Base-by-base conservation (phyloP, 2,888 invertebrate species). In the Drosophila ustulata region DNA sequence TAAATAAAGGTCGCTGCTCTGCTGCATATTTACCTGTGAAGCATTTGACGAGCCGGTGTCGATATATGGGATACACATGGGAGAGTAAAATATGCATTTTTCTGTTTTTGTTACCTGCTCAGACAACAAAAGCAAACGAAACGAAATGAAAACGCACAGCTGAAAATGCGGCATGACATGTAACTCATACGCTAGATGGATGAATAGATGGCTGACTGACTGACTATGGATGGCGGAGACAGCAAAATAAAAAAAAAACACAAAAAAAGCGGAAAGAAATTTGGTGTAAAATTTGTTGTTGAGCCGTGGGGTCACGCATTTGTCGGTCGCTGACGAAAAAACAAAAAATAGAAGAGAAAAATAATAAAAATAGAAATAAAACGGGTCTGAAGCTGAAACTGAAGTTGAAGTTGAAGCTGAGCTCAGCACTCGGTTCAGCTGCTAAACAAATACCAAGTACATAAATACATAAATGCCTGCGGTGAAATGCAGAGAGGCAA, bases 281-380 rank as follows among this genome's bases (percentile, higher is more conserved):
- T 66, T 74, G 76, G 81, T 81, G 78, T 82, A 71, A 71, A 82
- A 84, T 84, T 82, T 80, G 78, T 81, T 65, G 55, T 51, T 45
- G 55, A 51, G 64, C 65, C 65, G 64, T 43, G 69, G 83, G 82
- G 86, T 85, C 80, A 80, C 80, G 83, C 83, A 82, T 82, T 81
- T 71, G 52, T 67, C 45, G 66, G 61, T 66, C 47, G 25, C 46
- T 26, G 30, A 34, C 47, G 46, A 74, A 53, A 52, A 52, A 59
- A 41, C 41, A 32, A 67, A 39, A 26, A 47, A 39, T 50, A 41
- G 46, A 8, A 67, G 47, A 53, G 39, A 55, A 64, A 55, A 51
- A 11, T 41, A 49, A 26, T 39, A 41, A 41, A 23, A 66, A 66
- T 51, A 50, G 46, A 67, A 51, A 56, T 18, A 64, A 56, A 62